Evolutionary conservation across 2,113 vertebrate genomes (phyloP), one percentile per base, ranked within the genome.

Genomic region (Scalopus aquaticus): DNA sequence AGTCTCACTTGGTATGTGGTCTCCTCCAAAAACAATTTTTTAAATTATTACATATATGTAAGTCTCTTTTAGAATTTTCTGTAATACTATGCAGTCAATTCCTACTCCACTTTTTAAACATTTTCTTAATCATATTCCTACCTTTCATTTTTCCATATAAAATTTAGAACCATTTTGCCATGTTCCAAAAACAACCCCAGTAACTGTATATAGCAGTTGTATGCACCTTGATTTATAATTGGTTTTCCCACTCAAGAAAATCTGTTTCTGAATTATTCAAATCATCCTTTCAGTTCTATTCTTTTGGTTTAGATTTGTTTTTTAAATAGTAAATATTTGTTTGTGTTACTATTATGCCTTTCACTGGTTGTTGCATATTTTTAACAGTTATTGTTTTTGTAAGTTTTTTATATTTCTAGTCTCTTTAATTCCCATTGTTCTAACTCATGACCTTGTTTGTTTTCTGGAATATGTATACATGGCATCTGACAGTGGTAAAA

Each of bases 61-160:
- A 32, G n/a, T 46, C 35, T 93, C 35, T 60, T 74, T 74, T n/a
- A n/a, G 26, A 32, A 39, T 69, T 94, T 78, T 82, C 32, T 67
- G 2, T 84, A 37, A 49, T 73, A 62, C 58, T 79, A 93, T 88
- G 73, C 46, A 62, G 30, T 79, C 30, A 60, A 0, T 46, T 73
- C 6, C 54, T 92, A n/a, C n/a, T n/a, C n/a, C n/a, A n/a, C n/a
- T 22, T 39, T 84, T 88, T 49, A 70, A 81, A 64, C 44, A 70
- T 73, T 93, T 92, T 78, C 49, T 19, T 37, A 54, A 95, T 13
- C 42, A 64, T 70, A n/a, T 84, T n/a, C 73, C 77, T 58, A 44
- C 6, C 67, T 15, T 82, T 92, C 10, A 37, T 70, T 79, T 95
- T 95, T 77, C 60, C 16, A 86, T 28, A 44, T 89, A 85, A 96